These are phyloP conservation scores for Amphiprion clarkii DNA, from an alignment of 2,797 vertebrate genomes.

Conservation along the genomic window DNA sequence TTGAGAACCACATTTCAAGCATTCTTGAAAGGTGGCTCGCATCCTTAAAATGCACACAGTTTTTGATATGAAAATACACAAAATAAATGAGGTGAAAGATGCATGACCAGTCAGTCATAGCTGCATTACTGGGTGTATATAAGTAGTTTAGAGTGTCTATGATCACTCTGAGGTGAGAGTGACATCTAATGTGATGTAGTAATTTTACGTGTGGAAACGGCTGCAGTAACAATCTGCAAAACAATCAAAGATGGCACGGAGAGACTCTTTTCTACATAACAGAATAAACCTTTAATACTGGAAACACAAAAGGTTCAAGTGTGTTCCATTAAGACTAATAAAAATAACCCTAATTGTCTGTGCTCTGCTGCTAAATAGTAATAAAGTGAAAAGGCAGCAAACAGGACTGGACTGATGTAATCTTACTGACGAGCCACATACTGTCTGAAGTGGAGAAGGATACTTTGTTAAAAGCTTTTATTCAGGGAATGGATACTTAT, in stretches of 20 bases:
- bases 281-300: neutral
- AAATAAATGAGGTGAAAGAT: no score
- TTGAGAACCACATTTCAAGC: no score
- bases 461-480: conserved; percentile 46
- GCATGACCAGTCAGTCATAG: no score
- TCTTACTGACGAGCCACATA: conserved; percentile 30
- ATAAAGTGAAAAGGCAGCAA: neutral
- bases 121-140: no score
- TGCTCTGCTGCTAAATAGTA: conserved; percentile 2
- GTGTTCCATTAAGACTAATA: conserved; percentile 12
- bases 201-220: neutral
- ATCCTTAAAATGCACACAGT: no score
- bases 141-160: neutral
- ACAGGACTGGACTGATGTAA: conserved; percentile 1
- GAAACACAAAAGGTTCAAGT: conserved; percentile 7
- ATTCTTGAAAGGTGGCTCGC: no score
- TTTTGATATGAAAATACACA: no score
- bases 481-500: conserved; percentile 38
- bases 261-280: conserved; percentile 3
- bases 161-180: neutral
- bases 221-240: neutral
- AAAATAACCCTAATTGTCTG: conserved; percentile 1
- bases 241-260: neutral
- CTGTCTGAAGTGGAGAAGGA: conserved; percentile 23
- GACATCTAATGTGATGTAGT: neutral